Evolutionary conservation across 1,140 invertebrate species (phyloP), one percentile per base, ranked within the genome.

Genomic region (Drusus annulatus): DNA sequence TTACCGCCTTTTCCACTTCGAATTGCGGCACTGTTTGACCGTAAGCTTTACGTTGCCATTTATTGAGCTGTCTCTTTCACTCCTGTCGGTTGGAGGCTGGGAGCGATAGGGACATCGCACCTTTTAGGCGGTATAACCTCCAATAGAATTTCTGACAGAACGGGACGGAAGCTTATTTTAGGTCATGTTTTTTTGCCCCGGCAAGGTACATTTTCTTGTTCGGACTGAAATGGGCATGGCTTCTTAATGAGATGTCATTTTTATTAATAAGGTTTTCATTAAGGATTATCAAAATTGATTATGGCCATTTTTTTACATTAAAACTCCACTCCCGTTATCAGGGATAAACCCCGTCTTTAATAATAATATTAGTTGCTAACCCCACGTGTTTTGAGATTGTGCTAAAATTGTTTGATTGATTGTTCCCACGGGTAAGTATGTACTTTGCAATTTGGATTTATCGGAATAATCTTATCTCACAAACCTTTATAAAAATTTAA

Each of bases 1-100:
- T 77, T 77, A 77, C 76, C 76, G 76, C 76, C 60, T 65, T 65
- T 77, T 77, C 50, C 76, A 62, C 50, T 68, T 74, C 51, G 56
- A 74, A 74, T 74, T 62, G 60, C 58, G 76, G 60, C 52, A 77
- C 76, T 17, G 17, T 65, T 77, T 25, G 17, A 51, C 28, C 23
- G 19, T 36, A 25, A 77, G 76, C 76, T 7, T 51, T n/a, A 60
- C 31, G 31, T 31, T 51, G 56, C 74, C 71, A 56, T 74, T 50
- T 15, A 25, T 62, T 23, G 50, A 25, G 15, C 28, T 36, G 58
- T 76, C 74, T 76, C 74, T 63, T 51, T 76, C 56, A 10, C 28
- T 76, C 74, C 16, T 15, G 31, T n/a, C 15, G 16, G 16, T 25
- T 31, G 0, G 15, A n/a, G 10, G 1, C 2, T 3, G 17, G 28